These are phyloP conservation scores for Cephus runcator DNA, from an alignment of 2,888 invertebrate genomes.

Conservation along the genomic window DNA sequence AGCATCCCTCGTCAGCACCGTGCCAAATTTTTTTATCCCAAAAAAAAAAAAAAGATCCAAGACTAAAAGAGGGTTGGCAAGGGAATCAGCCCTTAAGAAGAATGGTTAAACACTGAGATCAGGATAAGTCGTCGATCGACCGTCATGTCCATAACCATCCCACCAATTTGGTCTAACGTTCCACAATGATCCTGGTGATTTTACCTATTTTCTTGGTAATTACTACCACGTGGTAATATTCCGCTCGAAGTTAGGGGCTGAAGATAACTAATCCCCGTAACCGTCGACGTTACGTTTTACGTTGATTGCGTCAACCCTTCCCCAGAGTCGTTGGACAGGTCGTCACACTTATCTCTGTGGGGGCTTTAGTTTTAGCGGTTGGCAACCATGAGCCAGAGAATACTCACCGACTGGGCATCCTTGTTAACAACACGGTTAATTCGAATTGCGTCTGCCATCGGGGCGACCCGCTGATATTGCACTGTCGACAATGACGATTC, in stretches of 20 bases:
- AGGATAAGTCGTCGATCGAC: not conserved
- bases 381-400: not conserved
- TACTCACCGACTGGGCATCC: conserved; percentile 11
- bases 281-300: conserved; percentile 64
- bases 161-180: conserved; percentile 19
- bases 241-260: conserved; percentile 25
- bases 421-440: conserved; percentile 60
- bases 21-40: not conserved
- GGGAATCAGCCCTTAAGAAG: not conserved
- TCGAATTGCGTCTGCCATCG: conserved; percentile 22
- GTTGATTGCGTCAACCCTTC: conserved; percentile 65
- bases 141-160: conserved; percentile 34
- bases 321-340: conserved; percentile 60
- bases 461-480: not conserved
- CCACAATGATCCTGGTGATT: conserved; percentile 20
- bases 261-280: conserved; percentile 65
- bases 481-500: conserved; percentile 4
- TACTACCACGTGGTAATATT: conserved; percentile 25
- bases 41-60: not conserved
- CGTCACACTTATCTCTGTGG: conserved; percentile 63
- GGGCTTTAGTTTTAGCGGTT: conserved; percentile 16
- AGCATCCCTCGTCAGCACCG: not conserved
- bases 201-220: conserved; percentile 45
- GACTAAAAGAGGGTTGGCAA: not conserved
- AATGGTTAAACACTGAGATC: not conserved